phyloP scores from a whole-genome alignment of 2,888 invertebrate species.

The Himalopsyche japonica region DNA sequence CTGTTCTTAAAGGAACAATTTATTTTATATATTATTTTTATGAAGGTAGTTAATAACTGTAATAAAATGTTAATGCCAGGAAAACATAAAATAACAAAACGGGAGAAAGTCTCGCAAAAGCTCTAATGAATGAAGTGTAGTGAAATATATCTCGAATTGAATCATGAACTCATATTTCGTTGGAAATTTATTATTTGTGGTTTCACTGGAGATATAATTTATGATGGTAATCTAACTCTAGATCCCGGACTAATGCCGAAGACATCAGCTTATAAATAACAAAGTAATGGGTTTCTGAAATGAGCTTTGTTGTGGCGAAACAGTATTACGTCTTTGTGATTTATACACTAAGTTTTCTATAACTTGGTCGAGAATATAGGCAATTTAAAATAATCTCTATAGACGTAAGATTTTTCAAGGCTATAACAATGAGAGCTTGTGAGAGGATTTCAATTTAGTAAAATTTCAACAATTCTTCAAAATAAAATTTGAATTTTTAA shows the following conservation, averaged over 20 bases:
- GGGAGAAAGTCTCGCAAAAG: background rate
- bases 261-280: background rate
- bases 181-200: background rate
- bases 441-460: too few relatives aligned
- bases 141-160: background rate
- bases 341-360: background rate
- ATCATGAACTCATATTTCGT: background rate
- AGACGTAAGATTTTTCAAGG: too few relatives aligned
- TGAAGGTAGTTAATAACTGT: too few relatives aligned
- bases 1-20: too few relatives aligned
- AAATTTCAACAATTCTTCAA: too few relatives aligned
- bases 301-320: background rate
- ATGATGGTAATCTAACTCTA: background rate
- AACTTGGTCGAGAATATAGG: too few relatives aligned
- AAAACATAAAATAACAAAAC: background rate
- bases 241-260: background rate
- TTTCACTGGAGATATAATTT: background rate
- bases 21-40: too few relatives aligned
- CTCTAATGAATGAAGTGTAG: background rate
- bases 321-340: background rate
- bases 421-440: too few relatives aligned
- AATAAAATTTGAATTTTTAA: too few relatives aligned
- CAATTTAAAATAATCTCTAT: too few relatives aligned
- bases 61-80: background rate
- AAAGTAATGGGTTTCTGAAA: background rate